Evolutionary conservation across 2,797 vertebrate genomes (phyloP), one percentile per base, ranked within the genome.

Genomic region (Pitangus sulphuratus): DNA sequence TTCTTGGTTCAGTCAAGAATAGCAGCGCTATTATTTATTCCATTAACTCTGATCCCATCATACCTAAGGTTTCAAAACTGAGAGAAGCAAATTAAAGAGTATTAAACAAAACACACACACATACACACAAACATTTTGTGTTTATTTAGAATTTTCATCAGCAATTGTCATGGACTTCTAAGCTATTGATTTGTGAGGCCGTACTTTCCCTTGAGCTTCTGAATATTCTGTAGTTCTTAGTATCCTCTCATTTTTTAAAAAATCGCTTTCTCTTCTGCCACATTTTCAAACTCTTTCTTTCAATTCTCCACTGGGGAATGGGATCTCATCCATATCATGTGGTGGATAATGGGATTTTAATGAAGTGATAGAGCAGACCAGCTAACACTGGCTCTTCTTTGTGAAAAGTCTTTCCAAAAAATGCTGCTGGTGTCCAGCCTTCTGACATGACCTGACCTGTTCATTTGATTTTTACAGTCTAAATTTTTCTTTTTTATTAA

Each of bases 301-400:
- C 42, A 53, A 0, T 84, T 86, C 26, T 86, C 25, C 31, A 50
- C n/a, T 26, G 44, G 70, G 58, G 31, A 86, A 28, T 74, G 74
- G 48, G 44, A 70, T 91, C 66, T 93, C 22, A 0, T 72, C 44
- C 28, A 4, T 93, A 80, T 78, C 54, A n/a, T 40, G 20, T 84
- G 54, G 28, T 79, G n/a, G 39, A 65, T 87, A 85, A 83, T 92
- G 33, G 50, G 40, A 53, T 92, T 96, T 85, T 80, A 89, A 87
- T 87, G 70, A 78, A 54, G 30, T 44, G 69, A n/a, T 62, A 48
- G 42, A 86, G 47, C 65, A 87, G 58, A 51, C 26, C 26, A 86
- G 58, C 4, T 3, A 75, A 58, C 54, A 19, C 33, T 53, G 40
- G 11, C 33, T 87, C 11, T 80, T 45, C 37, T 85, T 68, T 78